These are phyloP conservation scores for Steatornis caripensis DNA, from an alignment of 2,113 vertebrate genomes.

Conservation along the genomic window DNA sequence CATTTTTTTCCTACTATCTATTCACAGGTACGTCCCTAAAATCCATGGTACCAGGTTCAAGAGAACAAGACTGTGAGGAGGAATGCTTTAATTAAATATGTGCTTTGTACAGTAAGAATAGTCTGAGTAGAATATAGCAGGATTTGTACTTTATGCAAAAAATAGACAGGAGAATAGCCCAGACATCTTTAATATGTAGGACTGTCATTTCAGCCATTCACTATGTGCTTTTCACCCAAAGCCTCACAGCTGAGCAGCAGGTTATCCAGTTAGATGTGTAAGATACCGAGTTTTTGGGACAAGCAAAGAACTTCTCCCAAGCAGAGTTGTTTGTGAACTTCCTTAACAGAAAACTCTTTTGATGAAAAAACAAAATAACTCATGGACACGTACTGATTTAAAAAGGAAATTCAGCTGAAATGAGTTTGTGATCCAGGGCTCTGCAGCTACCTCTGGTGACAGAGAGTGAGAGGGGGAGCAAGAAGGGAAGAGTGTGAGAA, in stretches of 20 bases:
- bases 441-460: constrained; percentile 20
- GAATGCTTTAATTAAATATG: not conserved
- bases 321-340: not conserved
- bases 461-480: not conserved
- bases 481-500: not conserved
- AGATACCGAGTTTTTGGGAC: not conserved
- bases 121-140: not conserved
- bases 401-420: not conserved
- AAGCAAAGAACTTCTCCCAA: not conserved
- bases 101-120: not conserved
- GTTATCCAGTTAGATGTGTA: not conserved
- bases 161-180: not conserved
- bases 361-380: not conserved
- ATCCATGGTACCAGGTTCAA: not conserved
- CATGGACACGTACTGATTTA: not conserved
- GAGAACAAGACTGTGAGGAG: not conserved
- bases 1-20: not conserved
- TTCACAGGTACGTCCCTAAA: not conserved
- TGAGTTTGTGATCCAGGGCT: not conserved
- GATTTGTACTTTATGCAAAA: not conserved
- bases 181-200: not conserved
- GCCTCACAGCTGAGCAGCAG: not conserved
- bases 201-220: not conserved
- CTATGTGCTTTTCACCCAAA: not conserved
- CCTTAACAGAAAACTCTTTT: not conserved